phyloP scores from a whole-genome alignment of 2,113 vertebrate genomes.

The Polyodon spathula region DNA sequence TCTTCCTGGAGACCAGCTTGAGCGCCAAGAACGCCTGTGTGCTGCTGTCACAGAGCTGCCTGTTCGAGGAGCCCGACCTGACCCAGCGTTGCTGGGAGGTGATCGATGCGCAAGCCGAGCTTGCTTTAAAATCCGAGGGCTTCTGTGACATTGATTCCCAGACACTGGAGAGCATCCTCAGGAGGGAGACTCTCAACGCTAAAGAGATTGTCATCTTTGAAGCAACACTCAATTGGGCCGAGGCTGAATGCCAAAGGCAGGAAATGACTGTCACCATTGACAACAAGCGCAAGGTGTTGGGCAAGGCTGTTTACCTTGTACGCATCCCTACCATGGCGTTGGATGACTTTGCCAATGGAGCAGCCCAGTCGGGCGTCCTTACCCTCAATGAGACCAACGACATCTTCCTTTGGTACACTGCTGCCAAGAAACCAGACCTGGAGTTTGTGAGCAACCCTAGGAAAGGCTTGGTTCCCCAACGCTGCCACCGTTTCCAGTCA shows the following conservation, averaged over 20 bases:
- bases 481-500: constrained; percentile 93
- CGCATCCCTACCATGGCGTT: constrained; percentile 91
- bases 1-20: constrained; percentile 92
- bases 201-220: constrained; percentile 97
- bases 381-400: constrained; percentile 93
- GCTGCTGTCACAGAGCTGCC: constrained; percentile 90
- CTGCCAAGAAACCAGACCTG: constrained; percentile 85
- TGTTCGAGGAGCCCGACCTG: constrained; percentile 93
- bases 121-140: constrained; percentile 88
- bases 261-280: constrained; percentile 76
- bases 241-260: constrained; percentile 86
- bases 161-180: constrained; percentile 91
- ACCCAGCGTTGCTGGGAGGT: constrained; percentile 98
- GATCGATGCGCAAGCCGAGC: constrained; percentile 91
- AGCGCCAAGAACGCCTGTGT: constrained; percentile 94
- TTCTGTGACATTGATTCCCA: constrained; percentile 95
- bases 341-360: constrained; percentile 91
- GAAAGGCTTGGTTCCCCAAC: constrained; percentile 80
- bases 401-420: constrained; percentile 96
- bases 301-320: constrained; percentile 84
- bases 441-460: constrained; percentile 82
- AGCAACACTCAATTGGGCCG: constrained; percentile 86
- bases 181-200: constrained; percentile 90
- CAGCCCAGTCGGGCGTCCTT: constrained; percentile 86
- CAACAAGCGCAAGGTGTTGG: constrained; percentile 89